Base-by-base conservation (phyloP, 2,888 invertebrate genomes). In the Mesorhabditis spiculigera region DNA sequence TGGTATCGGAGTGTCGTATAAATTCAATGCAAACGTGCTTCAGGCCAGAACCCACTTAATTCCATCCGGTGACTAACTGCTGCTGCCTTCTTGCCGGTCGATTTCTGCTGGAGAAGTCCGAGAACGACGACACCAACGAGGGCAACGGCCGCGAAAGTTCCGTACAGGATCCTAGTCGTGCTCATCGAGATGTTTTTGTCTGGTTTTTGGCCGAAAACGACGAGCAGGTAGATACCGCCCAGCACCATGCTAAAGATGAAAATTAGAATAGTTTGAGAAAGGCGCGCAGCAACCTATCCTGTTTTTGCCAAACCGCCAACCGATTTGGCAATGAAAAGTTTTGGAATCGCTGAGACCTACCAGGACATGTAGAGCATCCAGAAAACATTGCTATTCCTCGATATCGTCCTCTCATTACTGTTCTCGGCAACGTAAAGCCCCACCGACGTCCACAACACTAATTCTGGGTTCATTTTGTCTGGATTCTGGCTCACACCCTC, bases 201-300 rank as follows among this genome's bases (percentile, higher is more conserved):
- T 10, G 58, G 58, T 50, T 50, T 50, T 50, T 10, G n/a, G 58
- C 58, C 58, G 88, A 98, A 95, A 86, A 92, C 91, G 86, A 93
- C 92, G 88, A 91, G 95, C 43, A 96, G 94, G 88, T 95, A 96
- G 45, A 95, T 89, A 86, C 98, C 98, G 69, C 97, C 97, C 86
- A 93, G 91, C 87, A 96, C 92, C 89, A 95, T 91, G 86, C 96
- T 96, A 89, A 78, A 90, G 66, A 43, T 13, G 42, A 65, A 43
- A 43, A 50, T 13, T 13, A 28, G 28, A 28, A 28, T 3, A 28
- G 28, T 3, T 28, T 28, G 28, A 28, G 28, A 28, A 28, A 28
- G 28, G 28, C 28, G 28, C 28, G 28, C 28, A 28, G 28, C 28
- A 28, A 28, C 3, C 28, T 28, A 28, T 28, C 28, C 28, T 1